Base-by-base conservation (phyloP, 2,113 vertebrate species). In the Microtus montanus region DNA sequence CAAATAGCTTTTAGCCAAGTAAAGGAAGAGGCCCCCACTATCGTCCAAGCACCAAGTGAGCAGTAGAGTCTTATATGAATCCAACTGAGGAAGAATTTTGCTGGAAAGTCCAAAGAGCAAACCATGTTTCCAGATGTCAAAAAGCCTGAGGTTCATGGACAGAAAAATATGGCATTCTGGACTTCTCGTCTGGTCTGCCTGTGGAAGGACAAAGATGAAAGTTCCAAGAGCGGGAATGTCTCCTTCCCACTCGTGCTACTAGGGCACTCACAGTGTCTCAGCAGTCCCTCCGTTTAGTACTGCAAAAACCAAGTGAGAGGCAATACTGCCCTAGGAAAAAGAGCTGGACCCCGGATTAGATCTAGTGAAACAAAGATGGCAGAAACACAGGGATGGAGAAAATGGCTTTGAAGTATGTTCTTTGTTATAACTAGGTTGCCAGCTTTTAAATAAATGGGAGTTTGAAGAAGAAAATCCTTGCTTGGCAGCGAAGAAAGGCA, bases 71-170 rank as follows among this genome's bases (percentile, higher is more conserved):
- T 98, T 97, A 97, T 93, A 97, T 95, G 96, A 98, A 98, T 97
- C 91, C 3, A 98, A 93, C 64, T 98, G 97, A 98, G 98, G 94
- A 96, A 98, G 97, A 98, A 98, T 97, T 97, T 97, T 97, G 92
- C 97, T 97, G 96, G 91, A 98, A 98, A 90, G 95, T 97, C 98
- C 97, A 97, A 98, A 95, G 58, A 96, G 97, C 96, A 98, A 98
- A 96, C 47, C 96, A 96, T 95, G 97, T 98, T 98, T 98, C 98
- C 98, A 98, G 98, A 98, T 98, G 98, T 98, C 97, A 98, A 96
- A 97, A 98, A 98, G 87, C 96, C 95, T 86, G 94, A 98, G 96
- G 96, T 95, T n/a, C 95, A 90, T 89, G 84, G 70, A 30, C 96
- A 97, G 92, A 87, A 97, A 98, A 96, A 93, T n/a, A 47, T 54